Evolutionary conservation across 2,888 invertebrate species (phyloP).

Genomic region (Monochamus alternatus): DNA sequence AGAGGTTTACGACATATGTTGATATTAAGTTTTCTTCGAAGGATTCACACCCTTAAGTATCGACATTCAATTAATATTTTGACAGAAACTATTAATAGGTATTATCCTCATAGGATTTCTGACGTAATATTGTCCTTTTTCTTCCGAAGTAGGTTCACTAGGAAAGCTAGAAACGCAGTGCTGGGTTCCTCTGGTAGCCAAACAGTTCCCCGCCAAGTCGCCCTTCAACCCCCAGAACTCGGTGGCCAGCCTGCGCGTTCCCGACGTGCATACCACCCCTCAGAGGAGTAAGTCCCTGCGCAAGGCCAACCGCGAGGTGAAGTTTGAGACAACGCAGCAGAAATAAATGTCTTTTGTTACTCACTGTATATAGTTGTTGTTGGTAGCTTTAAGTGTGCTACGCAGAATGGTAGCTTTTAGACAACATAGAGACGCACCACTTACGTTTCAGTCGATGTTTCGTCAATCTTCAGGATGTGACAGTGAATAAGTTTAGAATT

Average conservation of each 20-base stretch:
- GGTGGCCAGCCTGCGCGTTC: conserved; percentile 56
- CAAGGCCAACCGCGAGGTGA: conserved; percentile 58
- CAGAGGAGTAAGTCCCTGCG: conserved; percentile 57
- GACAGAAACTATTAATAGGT: too few relatives aligned
- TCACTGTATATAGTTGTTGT: conserved; percentile 14
- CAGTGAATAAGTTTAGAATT: too few relatives aligned
- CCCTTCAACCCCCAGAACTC: conserved; percentile 73
- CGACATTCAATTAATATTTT: too few relatives aligned
- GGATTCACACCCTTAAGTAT: too few relatives aligned
- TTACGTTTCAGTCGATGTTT: too few relatives aligned
- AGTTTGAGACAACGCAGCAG: conserved; percentile 53
- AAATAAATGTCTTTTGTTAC: not conserved
- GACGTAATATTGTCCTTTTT: too few relatives aligned
- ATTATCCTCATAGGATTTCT: too few relatives aligned
- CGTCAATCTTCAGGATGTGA: too few relatives aligned
- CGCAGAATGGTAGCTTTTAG: conserved; percentile 6
- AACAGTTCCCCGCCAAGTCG: conserved; percentile 81
- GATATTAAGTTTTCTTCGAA: too few relatives aligned
- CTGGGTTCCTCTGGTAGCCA: conserved; percentile 82
- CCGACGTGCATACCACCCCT: conserved; percentile 56
- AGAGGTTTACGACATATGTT: too few relatives aligned
- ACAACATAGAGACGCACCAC: not conserved
- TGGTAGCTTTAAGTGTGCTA: conserved; percentile 30
- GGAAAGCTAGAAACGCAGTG: conserved; percentile 73
- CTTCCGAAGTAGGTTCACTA: conserved; percentile 66